Base-by-base conservation (phyloP, 64 coral and sea anemone species). In the Montipora sp. region DNA sequence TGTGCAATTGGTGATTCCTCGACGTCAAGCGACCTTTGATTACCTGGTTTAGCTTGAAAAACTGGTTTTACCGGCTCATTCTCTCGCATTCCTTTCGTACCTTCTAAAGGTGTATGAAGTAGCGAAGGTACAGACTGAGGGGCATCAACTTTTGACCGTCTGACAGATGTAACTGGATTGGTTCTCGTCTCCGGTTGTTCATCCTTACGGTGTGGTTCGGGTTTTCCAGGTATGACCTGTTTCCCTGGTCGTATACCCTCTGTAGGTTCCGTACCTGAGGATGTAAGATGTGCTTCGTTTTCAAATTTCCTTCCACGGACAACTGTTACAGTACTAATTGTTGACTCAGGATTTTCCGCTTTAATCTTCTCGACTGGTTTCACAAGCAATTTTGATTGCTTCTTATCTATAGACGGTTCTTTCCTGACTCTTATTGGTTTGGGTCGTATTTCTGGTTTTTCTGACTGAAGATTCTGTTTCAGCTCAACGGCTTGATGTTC, bases 391-490 rank as follows among this genome's bases (percentile, higher is more conserved):
- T 84, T 60, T 15, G 81, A 6, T 59, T 9, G 57, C 23, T 22
- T 4, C 15, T 5, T 21, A 1, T 45, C 58, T 43, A 12, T 2
- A 11, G 47, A 67, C 19, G 87, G 48, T 57, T 45, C 36, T 47
- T 89, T 48, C 18, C 48, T 19, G 23, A 75, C 46, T 21, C 27
- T 27, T 27, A 81, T 79, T 70, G 46, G 67, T 47, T 87, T 87
- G 4, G 9, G 49, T 49, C 3, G 8, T 6, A 19, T 73, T 47
- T 82, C 89, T 74, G 89, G 89, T 47, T 81, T 80, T 73, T 91
- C 89, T 59, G 63, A 19, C 18, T 73, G 22, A 9, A 61, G 14
- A 13, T 61, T 23, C 21, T 84, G 16, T 14, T 75, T 18, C 10
- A 75, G 5, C 18, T 88, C 15, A 20, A 18, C 46, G 73, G 8